Conservation (phyloP, 2,888 invertebrate species). For the Fragum whitleyi region DNA sequence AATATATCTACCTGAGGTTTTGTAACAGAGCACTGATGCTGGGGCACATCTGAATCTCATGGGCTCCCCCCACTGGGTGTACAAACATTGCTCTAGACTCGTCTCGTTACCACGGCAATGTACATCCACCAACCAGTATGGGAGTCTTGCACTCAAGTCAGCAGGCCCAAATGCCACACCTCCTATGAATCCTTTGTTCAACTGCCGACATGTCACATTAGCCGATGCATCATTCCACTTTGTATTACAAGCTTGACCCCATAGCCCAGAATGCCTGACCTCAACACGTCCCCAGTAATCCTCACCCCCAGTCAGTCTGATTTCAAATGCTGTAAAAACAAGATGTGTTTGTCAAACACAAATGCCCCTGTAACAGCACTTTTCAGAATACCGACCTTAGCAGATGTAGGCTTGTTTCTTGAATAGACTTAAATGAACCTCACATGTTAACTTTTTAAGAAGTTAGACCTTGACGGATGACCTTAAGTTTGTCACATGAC, state of each 20-base stretch:
- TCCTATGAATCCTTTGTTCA: slow-evolving; percentile 70
- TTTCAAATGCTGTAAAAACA: slow-evolving; percentile 67
- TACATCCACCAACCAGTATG: slow-evolving; percentile 78
- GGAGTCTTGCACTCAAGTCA: slow-evolving; percentile 45
- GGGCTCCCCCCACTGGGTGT: slow-evolving; percentile 67
- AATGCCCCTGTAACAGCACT: no score
- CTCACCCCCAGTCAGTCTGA: slow-evolving; percentile 68
- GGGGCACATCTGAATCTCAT: slow-evolving; percentile 58
- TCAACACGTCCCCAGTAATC: slow-evolving; percentile 86
- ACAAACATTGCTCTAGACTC: slow-evolving; percentile 70
- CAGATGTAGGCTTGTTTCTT: no score
- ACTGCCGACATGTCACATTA: slow-evolving; percentile 86
- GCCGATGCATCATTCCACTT: slow-evolving; percentile 90
- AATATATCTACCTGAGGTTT: slow-evolving; percentile 54
- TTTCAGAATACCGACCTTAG: no score
- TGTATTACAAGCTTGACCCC: slow-evolving; percentile 91
- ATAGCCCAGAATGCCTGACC: slow-evolving; percentile 89
- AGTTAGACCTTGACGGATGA: no score
- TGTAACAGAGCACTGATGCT: slow-evolving; percentile 74
- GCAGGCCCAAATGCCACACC: slow-evolving; percentile 72
- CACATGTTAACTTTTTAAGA: no score
- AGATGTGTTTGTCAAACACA: no score
- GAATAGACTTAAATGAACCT: no score
- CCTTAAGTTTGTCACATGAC: no score
- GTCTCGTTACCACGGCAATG: slow-evolving; percentile 86